Percentiles rank a stretch among this genome's conserved stretches.
These are phyloP conservation scores for Sarcophaga caerulescens DNA, from an alignment of 2,888 invertebrate genomes.

Conservation along the genomic window DNA sequence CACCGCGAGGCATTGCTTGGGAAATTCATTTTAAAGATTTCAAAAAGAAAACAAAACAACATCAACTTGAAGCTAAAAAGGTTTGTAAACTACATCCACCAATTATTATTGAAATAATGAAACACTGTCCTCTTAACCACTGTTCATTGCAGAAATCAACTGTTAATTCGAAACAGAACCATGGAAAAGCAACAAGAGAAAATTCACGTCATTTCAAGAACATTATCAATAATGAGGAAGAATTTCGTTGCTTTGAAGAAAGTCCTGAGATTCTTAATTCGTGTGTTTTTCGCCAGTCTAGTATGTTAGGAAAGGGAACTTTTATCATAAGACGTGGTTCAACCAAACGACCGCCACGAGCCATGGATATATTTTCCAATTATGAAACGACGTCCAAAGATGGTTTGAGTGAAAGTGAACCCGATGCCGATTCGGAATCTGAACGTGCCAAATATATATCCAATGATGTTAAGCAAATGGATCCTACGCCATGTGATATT, in stretches of 20 bases:
- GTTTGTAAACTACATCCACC: slow-evolving; percentile 16
- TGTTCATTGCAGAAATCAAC: slow-evolving; percentile 33
- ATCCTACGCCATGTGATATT: slow-evolving; percentile 51
- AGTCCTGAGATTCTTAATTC: slow-evolving; percentile 69
- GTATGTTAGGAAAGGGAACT: slow-evolving; percentile 86
- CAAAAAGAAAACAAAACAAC: slow-evolving; percentile 66
- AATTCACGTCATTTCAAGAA: slow-evolving; percentile 40
- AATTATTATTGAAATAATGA: not conserved
- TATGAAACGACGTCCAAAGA: slow-evolving; percentile 46
- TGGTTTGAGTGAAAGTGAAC: slow-evolving; percentile 59
- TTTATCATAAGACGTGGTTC: slow-evolving; percentile 86
- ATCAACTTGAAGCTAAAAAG: slow-evolving; percentile 51
- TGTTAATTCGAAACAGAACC: slow-evolving; percentile 32
- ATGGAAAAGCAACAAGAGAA: slow-evolving; percentile 14
- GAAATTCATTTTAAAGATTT: slow-evolving; percentile 89
- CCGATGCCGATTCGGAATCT: slow-evolving; percentile 62
- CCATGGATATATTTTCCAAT: slow-evolving; percentile 74
- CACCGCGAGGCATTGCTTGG: slow-evolving; percentile 90
- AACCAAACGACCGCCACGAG: slow-evolving; percentile 74
- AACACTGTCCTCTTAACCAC: not conserved
- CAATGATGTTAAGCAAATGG: slow-evolving; percentile 58
- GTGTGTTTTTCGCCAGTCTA: slow-evolving; percentile 75
- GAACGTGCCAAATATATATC: slow-evolving; percentile 70
- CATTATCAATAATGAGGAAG: slow-evolving; percentile 36
- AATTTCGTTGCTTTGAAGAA: slow-evolving; percentile 56